These are phyloP conservation scores for Aphidoletes aphidimyza DNA, from an alignment of 2,888 invertebrate genomes.

Conservation along the genomic window DNA sequence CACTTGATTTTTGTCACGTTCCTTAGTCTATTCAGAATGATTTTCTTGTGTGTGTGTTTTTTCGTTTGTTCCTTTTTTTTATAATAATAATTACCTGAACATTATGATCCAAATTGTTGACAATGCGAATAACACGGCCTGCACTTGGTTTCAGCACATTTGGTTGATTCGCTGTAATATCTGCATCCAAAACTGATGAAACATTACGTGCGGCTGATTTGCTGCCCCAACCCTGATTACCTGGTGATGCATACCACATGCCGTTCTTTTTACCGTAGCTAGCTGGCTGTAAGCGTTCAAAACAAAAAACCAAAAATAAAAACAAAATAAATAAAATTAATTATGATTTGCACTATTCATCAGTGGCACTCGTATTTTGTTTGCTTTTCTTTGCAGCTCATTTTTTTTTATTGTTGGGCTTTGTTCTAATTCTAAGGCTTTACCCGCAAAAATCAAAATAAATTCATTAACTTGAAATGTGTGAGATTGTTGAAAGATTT, in stretches of 20 bases:
- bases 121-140: constrained; percentile 89
- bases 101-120: constrained; percentile 92
- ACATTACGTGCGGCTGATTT: constrained; percentile 81
- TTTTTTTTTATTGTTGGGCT: too few species aligned
- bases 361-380: too few species aligned
- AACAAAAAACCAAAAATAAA: neutral
- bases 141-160: constrained; percentile 79
- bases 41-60: too few species aligned
- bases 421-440: neutral
- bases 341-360: neutral
- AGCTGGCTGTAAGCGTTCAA: constrained; percentile 74
- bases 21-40: too few species aligned
- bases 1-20: too few species aligned
- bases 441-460: too few species aligned
- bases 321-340: neutral
- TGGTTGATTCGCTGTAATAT: constrained; percentile 73
- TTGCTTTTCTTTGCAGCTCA: too few species aligned
- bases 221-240: constrained; percentile 70
- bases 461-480: neutral
- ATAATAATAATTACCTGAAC: constrained; percentile 79
- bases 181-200: constrained; percentile 85
- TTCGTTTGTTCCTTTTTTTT: too few species aligned
- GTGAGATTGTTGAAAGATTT: too few species aligned
- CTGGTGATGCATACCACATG: constrained; percentile 81
- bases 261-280: constrained; percentile 93